Conservation (phyloP, 2,113 vertebrate genomes). For the Malurus alboscapulatus region DNA sequence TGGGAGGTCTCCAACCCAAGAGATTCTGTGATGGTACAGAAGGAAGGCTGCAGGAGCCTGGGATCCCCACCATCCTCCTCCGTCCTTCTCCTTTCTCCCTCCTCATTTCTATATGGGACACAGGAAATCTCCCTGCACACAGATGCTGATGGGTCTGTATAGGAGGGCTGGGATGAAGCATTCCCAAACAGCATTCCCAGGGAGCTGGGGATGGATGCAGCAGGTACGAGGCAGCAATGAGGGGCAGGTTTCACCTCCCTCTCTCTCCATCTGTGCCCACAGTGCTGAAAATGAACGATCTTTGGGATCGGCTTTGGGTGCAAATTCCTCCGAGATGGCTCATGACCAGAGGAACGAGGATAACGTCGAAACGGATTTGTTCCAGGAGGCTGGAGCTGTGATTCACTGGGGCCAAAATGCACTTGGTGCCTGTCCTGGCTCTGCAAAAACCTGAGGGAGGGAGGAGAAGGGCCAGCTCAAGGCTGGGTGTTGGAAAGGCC, state of each 20-base stretch:
- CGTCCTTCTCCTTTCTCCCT: neutral
- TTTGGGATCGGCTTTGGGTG: accelerated
- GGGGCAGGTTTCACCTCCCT: neutral
- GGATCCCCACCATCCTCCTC: neutral
- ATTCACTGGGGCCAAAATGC: neutral
- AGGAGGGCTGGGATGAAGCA: neutral
- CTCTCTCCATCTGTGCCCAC: neutral
- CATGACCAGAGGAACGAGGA: neutral
- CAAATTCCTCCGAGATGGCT: neutral
- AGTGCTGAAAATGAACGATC: neutral
- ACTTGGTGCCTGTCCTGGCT: neutral
- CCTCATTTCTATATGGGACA: neutral
- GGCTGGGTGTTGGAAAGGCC: conserved; percentile 20
- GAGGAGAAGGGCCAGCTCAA: neutral
- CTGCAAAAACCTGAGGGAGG: neutral
- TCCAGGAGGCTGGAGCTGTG: neutral
- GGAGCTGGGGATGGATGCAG: neutral
- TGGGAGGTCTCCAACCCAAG: neutral
- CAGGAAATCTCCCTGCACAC: accelerated
- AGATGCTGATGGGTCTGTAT: accelerated
- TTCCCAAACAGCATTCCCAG: accelerated
- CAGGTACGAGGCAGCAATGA: accelerated
- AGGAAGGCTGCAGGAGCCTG: accelerated
- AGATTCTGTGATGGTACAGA: neutral
- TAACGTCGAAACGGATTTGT: neutral